phyloP scores from a whole-genome alignment of 2,113 vertebrate species.

The Miniopterus natalensis region DNA sequence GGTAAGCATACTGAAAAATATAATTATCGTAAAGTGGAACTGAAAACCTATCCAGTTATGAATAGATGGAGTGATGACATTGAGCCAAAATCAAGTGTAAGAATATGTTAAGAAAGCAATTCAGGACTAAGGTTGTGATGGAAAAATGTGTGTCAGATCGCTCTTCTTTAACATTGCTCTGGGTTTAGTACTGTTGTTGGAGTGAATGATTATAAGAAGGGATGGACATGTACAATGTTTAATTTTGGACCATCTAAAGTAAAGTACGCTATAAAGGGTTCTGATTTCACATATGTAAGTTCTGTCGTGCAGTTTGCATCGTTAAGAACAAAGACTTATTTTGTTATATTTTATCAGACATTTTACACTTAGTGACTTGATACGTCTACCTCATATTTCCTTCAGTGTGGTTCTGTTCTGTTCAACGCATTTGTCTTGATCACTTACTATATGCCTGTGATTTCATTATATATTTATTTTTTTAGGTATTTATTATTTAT shows the following conservation, averaged over 20 bases:
- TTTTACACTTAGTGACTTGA: conserved; percentile 8
- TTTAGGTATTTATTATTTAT: background rate
- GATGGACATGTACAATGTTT: background rate
- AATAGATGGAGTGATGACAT: background rate
- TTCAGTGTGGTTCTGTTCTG: background rate
- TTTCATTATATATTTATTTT: background rate
- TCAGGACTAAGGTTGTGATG: background rate
- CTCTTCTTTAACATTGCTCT: background rate
- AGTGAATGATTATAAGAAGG: background rate
- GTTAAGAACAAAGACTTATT: background rate
- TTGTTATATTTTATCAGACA: background rate
- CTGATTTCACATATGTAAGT: background rate
- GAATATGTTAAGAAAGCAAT: background rate
- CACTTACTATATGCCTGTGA: background rate
- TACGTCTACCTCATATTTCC: background rate
- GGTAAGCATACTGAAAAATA: background rate
- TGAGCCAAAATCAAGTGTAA: background rate
- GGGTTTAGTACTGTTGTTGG: background rate
- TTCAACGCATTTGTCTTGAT: background rate
- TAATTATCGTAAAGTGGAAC: background rate
- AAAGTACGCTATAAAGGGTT: background rate
- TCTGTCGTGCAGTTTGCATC: background rate
- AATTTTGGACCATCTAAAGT: background rate
- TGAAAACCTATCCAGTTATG: background rate
- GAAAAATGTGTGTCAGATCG: background rate